Conservation (phyloP, 2,113 vertebrate genomes). For the Cyprinodon brontotheroides region DNA sequence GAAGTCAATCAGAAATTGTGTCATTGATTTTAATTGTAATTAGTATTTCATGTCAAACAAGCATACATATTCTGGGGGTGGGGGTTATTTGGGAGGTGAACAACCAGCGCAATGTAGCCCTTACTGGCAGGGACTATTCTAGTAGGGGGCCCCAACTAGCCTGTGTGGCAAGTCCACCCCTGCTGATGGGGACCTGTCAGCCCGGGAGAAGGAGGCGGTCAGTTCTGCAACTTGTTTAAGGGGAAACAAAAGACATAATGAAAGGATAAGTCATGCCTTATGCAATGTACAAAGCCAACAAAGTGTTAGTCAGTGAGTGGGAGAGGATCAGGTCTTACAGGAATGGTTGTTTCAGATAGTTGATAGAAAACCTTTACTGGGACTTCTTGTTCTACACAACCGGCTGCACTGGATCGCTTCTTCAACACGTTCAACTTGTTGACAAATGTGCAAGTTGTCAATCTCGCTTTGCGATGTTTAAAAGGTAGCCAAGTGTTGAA, state of each 20-base stretch:
- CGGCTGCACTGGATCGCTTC: constrained; percentile 67
- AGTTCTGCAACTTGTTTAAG: constrained; percentile 60
- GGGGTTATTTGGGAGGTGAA: no score
- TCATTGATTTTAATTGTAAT: no score
- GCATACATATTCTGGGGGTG: no score
- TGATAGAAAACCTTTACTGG: constrained; percentile 41
- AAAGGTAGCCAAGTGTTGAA: constrained; percentile 20
- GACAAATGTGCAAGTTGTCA: constrained; percentile 34
- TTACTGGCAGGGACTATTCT: no score
- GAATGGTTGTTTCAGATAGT: constrained; percentile 63
- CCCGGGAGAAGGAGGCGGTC: constrained; percentile 33
- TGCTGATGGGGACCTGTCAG: constrained; percentile 11
- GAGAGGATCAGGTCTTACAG: constrained; percentile 77
- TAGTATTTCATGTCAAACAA: no score
- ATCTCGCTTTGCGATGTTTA: constrained; percentile 49
- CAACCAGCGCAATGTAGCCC: no score
- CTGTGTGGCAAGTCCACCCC: no score
- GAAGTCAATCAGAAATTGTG: no score
- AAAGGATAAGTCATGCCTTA: constrained; percentile 72
- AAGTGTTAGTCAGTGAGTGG: constrained; percentile 72
- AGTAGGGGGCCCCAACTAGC: no score
- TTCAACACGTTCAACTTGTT: constrained; percentile 21
- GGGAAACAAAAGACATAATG: constrained; percentile 62
- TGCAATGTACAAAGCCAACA: constrained; percentile 69
- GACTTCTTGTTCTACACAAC: constrained; percentile 67